phyloP scores from a whole-genome alignment of 2,113 vertebrate species.

The Dascyllus trimaculatus region DNA sequence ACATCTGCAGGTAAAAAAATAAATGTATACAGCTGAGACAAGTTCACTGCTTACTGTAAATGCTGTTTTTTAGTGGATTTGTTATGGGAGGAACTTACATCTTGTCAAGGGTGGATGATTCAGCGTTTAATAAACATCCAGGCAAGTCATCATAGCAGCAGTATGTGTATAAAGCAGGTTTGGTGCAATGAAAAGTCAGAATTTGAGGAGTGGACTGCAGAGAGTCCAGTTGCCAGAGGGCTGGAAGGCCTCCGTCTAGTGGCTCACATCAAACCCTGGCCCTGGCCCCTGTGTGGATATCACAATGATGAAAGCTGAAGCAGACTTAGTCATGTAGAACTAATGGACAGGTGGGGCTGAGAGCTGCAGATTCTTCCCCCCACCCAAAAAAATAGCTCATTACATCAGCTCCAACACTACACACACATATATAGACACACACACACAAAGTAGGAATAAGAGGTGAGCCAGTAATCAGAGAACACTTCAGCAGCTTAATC shows the following conservation, averaged over 20 bases:
- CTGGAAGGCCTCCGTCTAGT: conserved; percentile 42
- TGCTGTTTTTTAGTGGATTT: too few species aligned
- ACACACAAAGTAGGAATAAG: conserved; percentile 31
- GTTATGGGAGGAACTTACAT: too few species aligned
- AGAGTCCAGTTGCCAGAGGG: conserved; percentile 45
- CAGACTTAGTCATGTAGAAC: conserved; percentile 69
- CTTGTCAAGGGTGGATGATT: too few species aligned
- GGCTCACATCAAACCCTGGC: conserved; percentile 60
- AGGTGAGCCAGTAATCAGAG: conserved; percentile 77
- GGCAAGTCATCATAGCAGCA: not conserved
- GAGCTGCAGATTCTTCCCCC: conserved; percentile 50
- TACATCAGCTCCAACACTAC: conserved; percentile 17
- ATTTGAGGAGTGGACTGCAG: conserved; percentile 38
- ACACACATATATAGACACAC: conserved; percentile 8
- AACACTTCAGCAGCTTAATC: conserved; percentile 78
- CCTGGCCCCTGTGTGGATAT: conserved; percentile 65
- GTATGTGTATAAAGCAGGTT: not conserved
- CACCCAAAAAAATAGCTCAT: conserved; percentile 26
- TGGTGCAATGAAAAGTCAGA: conserved; percentile 7
- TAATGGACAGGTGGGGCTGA: conserved; percentile 77
- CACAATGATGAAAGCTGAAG: conserved; percentile 75
- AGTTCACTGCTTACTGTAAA: too few species aligned
- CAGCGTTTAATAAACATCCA: not conserved
- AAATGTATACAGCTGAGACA: too few species aligned
- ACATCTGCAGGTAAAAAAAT: too few species aligned